Base-by-base conservation (phyloP, 1,140 invertebrate genomes). In the Riptortus pedestris region DNA sequence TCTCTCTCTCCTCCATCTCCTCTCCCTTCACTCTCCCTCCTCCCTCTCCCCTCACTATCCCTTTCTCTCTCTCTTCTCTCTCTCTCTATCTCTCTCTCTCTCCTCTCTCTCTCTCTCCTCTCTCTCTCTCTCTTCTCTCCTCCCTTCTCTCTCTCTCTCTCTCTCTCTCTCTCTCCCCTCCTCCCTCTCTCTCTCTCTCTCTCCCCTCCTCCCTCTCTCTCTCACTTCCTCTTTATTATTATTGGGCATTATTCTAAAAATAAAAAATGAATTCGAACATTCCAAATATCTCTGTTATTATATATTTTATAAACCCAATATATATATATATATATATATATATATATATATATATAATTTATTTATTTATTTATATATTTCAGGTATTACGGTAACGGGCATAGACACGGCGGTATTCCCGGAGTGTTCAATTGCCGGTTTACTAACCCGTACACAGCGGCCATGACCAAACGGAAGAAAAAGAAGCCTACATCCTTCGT, bases 351-450 rank as follows among this genome's bases (percentile, higher is more conserved):
- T n/a, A n/a, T n/a, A n/a, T n/a, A n/a, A n/a, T n/a, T n/a, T n/a
- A n/a, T 51, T 27, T 55, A 26, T 27, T 22, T 55, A 24, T 55
- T 55, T 12, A 64, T 63, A 28, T 31, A 33, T 28, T 47, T 28
- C 29, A 68, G 67, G 48, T 68, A 67, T 61, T 66, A 59, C 45
- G 62, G 55, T 9, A 58, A 62, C 22, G 65, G 60, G 9, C 68
- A 69, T 38, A 70, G 71, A 26, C 78, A 79, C 62, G 73, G 75
- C n/a, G 80, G 80, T 2, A 88, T 90, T 69, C 87, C 87, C 0
- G 90, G 89, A 0, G 90, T 93, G 1, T 93, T 93, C 70, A 93
- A 92, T 73, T 93, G 91, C 72, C 79, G 89, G 33, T 90, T 93
- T 68, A 79, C 82, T 0, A 91, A 90, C 74, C 87, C 88, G 5